Base-by-base conservation (phyloP, 2,888 invertebrate species). In the Celastrina argiolus region DNA sequence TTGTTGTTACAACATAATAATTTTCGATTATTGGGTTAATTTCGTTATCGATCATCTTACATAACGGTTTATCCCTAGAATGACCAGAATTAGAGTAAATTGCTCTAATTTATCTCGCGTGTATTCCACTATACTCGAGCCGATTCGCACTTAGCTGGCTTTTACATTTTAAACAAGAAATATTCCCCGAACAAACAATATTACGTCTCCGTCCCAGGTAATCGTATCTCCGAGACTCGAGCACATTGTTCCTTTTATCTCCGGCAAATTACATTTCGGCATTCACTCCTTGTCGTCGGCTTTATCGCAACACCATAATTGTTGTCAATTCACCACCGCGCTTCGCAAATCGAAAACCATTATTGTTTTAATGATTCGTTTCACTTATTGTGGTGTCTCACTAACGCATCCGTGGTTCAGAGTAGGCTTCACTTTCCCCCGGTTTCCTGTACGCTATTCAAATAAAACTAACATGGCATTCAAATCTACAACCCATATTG, bases 191-290 rank as follows among this genome's bases (percentile, higher is more conserved):
- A 67, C 76, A 79, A 78, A 81, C 75, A 76, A 74, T 70, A 76
- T 79, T 78, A 79, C 73, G 73, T 2, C 45, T 51, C 51, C 22
- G 4, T 51, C 26, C 12, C 14, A 26, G 51, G 51, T 51, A 26
- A 51, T 51, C 18, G 45, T 2, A 18, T 51, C 26, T 51, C 51
- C 65, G 56, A 69, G 71, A 76, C 73, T 72, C 76, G 76, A 77
- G 82, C 76, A 79, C 78, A 84, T 81, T 84, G 82, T 82, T 78
- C 76, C 76, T 78, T 78, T 82, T 84, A 82, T 84, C 80, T 80
- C 79, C 75, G 74, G 78, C 78, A 84, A 85, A 85, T 85, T 84
- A 81, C 80, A 73, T 76, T 76, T 75, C 63, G 70, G 71, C 70
- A 64, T 51, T 59, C 65, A 39, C 64, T 61, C 65, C 66, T 66